Evolutionary conservation across 2,113 vertebrate species (phyloP), one percentile per base, ranked within the genome.

Genomic region (Neolamprologus falcicula): DNA sequence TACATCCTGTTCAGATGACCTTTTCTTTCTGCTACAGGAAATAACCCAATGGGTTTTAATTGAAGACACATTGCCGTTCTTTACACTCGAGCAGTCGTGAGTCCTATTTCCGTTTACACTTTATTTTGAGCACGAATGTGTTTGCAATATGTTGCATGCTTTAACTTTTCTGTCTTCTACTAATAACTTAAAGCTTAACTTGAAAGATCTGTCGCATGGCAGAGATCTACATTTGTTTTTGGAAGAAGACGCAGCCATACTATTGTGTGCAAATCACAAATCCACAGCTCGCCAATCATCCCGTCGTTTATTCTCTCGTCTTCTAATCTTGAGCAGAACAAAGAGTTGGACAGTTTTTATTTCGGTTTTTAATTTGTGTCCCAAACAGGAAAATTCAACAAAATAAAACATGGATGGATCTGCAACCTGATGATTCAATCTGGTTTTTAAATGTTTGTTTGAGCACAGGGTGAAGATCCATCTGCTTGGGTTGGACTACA

Each of bases 21-120:
- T 47, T 83, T 53, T 90, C 10, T 83, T 52, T n/a, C 68, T 81
- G 59, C 78, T 26, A 59, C 86, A 91, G 89, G 93, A 93, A 93
- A 82, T 76, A 78, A 26, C 59, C 35, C 50, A 54, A 85, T 79
- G 40, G 76, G 12, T 84, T 79, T 66, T 86, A 92, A 93, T 93
- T 92, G 82, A 92, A 92, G 83, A 91, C 91, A 91, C 63, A 12
- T 24, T 92, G 83, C 66, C 37, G 53, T 7, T 66, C 40, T 89
- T 45, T 31, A 82, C 19, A 83, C 61, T 66, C 0, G 3, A 79
- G 50, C 28, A 83, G 83, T 63, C 84, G 68, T 28, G 1, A 83
- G 42, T 16, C 50, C 53, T 10, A 53, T 78, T 90, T 88, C 89
- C 19, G 3, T 76, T 83, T 33, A 83, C 47, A 85, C 85, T 87